Evolutionary conservation across 2,888 invertebrate species (phyloP).

Genomic region (Pecten maximus): DNA sequence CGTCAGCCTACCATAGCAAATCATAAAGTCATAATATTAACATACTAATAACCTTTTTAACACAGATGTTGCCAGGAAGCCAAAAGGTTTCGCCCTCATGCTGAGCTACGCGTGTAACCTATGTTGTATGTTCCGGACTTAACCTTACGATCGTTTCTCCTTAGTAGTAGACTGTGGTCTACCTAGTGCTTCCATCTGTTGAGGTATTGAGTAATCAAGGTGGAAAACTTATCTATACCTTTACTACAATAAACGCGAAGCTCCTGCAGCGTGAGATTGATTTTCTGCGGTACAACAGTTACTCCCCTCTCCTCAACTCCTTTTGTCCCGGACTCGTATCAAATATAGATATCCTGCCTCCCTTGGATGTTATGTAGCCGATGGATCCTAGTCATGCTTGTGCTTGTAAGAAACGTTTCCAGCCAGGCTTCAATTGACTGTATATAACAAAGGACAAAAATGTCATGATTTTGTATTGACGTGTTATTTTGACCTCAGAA

Average conservation of each 20-base stretch:
- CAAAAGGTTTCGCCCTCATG: slow-evolving; percentile 14
- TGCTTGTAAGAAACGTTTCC: not conserved
- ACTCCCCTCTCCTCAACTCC: not conserved
- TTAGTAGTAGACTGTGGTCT: not conserved
- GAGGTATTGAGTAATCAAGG: slow-evolving; percentile 27
- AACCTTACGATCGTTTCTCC: not conserved
- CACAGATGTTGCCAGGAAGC: not conserved
- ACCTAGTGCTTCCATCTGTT: not conserved
- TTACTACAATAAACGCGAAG: not conserved
- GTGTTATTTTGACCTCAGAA: not conserved
- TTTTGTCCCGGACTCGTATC: slow-evolving; percentile 10
- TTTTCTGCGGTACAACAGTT: not conserved
- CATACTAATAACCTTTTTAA: not conserved
- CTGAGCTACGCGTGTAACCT: not conserved
- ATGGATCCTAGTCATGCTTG: not conserved
- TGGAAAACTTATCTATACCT: slow-evolving; percentile 5
- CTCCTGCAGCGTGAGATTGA: not conserved
- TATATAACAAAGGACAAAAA: not conserved
- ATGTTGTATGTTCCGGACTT: not conserved
- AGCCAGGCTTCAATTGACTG: not conserved
- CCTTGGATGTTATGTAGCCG: not conserved
- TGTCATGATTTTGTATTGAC: not conserved
- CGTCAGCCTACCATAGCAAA: not conserved
- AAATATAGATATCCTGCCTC: not conserved
- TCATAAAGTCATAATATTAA: not conserved